Evolutionary conservation across 2,797 vertebrate genomes (phyloP).

Genomic region (Anniella stebbinsi): DNA sequence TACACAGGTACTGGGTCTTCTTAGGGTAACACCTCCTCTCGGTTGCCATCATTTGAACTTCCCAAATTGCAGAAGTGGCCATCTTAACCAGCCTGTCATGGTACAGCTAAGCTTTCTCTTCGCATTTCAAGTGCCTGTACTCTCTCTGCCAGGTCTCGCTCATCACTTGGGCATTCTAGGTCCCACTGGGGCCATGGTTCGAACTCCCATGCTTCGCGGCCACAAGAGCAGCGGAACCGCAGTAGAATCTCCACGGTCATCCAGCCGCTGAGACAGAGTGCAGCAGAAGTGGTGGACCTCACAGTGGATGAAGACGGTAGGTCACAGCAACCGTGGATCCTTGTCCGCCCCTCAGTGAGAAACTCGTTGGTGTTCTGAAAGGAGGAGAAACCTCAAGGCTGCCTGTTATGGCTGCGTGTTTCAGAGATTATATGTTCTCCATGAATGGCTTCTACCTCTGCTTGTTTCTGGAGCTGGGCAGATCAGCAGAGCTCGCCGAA

Average conservation of each 20-base stretch:
- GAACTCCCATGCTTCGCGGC: conserved; percentile 84
- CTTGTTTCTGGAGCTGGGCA: too few relatives aligned
- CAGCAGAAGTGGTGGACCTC: conserved; percentile 97
- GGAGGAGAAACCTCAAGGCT: not conserved
- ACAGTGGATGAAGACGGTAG: conserved; percentile 98
- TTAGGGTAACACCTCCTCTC: too few relatives aligned
- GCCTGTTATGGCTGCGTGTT: not conserved
- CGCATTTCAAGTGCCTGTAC: not conserved
- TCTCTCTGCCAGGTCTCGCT: conserved; percentile 85
- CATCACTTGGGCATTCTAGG: conserved; percentile 87
- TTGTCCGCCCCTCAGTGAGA: not conserved
- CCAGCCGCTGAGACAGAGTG: conserved; percentile 93
- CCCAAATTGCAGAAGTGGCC: not conserved
- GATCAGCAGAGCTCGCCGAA: too few relatives aligned
- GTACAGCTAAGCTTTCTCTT: not conserved
- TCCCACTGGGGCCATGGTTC: conserved; percentile 93
- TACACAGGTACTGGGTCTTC: too few relatives aligned
- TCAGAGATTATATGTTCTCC: not conserved
- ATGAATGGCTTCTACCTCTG: not conserved
- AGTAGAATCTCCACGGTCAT: conserved; percentile 96
- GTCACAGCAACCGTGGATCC: conserved; percentile 12
- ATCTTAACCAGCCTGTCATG: conserved; percentile 5
- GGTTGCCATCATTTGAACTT: too few relatives aligned
- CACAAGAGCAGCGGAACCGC: conserved; percentile 90
- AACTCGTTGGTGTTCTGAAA: not conserved